Evolutionary conservation across 1,140 invertebrate genomes (phyloP).

Genomic region (Melanaphis sacchari): DNA sequence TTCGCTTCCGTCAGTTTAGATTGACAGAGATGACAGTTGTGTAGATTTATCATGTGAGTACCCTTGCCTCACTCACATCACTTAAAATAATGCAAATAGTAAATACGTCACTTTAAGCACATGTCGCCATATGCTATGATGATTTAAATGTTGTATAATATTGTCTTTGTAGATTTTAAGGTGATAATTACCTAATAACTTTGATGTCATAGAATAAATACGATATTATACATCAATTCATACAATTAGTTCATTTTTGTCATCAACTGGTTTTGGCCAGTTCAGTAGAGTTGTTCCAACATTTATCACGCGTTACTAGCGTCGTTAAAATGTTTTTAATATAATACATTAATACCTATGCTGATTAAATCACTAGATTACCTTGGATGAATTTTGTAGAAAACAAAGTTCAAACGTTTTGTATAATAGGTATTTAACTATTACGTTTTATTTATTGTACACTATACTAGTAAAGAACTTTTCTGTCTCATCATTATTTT

Average conservation of each 20-base stretch:
- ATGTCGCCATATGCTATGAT: too few relatives aligned
- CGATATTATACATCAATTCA: not conserved
- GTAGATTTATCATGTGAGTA: too few relatives aligned
- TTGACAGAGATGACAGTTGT: not conserved
- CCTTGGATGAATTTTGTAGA: not conserved
- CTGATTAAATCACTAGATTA: conserved; percentile 15
- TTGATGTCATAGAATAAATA: not conserved
- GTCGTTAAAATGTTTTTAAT: not conserved
- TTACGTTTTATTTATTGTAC: not conserved
- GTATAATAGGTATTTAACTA: not conserved
- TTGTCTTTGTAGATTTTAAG: too few relatives aligned
- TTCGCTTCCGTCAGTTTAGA: not conserved
- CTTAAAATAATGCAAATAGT: too few relatives aligned
- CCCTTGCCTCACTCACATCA: too few relatives aligned
- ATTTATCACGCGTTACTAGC: not conserved
- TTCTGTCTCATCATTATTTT: not conserved
- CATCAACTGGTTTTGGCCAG: not conserved
- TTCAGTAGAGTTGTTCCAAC: not conserved
- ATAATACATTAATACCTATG: not conserved
- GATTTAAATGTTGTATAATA: too few relatives aligned
- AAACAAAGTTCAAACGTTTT: not conserved
- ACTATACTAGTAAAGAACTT: not conserved
- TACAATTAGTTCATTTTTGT: not conserved
- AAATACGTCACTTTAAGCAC: too few relatives aligned
- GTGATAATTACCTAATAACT: not conserved